Evolutionary conservation across 1,140 invertebrate species (phyloP).

Genomic region (Saccostrea glomerata): DNA sequence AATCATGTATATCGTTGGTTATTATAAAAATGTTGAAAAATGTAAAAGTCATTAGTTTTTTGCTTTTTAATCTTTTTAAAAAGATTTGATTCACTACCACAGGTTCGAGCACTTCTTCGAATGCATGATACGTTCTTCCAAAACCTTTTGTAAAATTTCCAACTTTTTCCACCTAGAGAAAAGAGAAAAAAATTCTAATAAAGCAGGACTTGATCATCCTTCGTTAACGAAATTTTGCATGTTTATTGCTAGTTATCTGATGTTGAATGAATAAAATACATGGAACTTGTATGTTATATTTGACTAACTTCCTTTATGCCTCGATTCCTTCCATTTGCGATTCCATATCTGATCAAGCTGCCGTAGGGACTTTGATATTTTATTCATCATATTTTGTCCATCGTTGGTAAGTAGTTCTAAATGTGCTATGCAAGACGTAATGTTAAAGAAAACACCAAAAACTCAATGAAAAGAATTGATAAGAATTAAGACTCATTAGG

Average conservation of each 20-base stretch:
- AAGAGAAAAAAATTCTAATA: not conserved
- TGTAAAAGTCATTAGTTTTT: not conserved
- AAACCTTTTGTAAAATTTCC: constrained; percentile 20
- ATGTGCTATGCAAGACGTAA: not conserved
- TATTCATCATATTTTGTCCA: not conserved
- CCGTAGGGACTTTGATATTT: not conserved
- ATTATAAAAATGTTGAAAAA: not conserved
- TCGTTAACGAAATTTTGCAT: no score
- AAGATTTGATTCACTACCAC: not conserved
- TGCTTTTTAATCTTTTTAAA: not conserved
- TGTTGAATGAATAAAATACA: no score
- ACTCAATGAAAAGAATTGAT: no score
- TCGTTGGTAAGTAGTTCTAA: not conserved
- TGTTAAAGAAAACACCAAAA: no score
- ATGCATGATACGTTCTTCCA: constrained; percentile 6
- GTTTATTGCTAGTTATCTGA: no score
- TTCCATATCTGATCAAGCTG: not conserved
- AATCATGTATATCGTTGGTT: no score
- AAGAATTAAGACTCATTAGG: no score
- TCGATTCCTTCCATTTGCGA: not conserved
- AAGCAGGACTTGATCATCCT: no score
- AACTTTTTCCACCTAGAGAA: not conserved
- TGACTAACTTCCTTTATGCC: not conserved
- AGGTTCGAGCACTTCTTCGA: not conserved
- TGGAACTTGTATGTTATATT: no score